Percentiles rank a stretch among this genome's conserved stretches.
phyloP scores from a whole-genome alignment of 2,888 invertebrate genomes.

The Cyrtodaria siliqua region DNA sequence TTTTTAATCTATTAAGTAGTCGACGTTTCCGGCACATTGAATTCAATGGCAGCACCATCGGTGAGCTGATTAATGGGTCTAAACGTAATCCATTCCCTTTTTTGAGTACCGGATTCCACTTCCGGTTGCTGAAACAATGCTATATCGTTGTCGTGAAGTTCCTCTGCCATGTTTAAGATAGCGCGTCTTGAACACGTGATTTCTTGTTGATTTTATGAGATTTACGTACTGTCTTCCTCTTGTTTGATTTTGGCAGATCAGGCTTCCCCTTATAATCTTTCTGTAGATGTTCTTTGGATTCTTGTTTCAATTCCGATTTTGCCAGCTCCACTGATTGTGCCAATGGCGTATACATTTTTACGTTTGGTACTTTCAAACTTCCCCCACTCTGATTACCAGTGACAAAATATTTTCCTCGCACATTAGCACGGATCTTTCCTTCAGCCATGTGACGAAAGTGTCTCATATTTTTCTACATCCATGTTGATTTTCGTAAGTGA shows the following conservation, averaged over 20 bases:
- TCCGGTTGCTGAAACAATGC: constrained; percentile 15
- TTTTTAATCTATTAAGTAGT: constrained; percentile 14
- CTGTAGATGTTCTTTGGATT: background rate
- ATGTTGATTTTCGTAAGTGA: background rate
- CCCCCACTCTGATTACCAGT: background rate
- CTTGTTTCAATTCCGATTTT: constrained; percentile 15
- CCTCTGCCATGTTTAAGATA: background rate
- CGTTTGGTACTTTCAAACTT: background rate
- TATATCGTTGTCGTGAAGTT: constrained; percentile 13
- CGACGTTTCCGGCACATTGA: constrained; percentile 20
- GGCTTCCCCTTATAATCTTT: constrained; percentile 1
- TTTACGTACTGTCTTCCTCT: too few relatives aligned
- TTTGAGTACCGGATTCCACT: constrained; percentile 4
- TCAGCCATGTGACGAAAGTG: constrained; percentile 12
- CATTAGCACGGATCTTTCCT: background rate
- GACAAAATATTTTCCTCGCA: background rate
- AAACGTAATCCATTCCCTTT: constrained; percentile 21
- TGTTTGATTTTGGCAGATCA: too few relatives aligned
- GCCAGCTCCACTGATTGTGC: constrained; percentile 19
- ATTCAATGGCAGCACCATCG: constrained; percentile 20
- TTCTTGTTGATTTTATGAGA: background rate
- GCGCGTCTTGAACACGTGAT: background rate
- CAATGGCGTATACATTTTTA: constrained; percentile 16
- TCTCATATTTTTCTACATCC: constrained; percentile 18
- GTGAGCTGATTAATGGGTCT: constrained; percentile 36